Conservation (phyloP, 2,797 vertebrate genomes). For the Diceros bicornis region DNA sequence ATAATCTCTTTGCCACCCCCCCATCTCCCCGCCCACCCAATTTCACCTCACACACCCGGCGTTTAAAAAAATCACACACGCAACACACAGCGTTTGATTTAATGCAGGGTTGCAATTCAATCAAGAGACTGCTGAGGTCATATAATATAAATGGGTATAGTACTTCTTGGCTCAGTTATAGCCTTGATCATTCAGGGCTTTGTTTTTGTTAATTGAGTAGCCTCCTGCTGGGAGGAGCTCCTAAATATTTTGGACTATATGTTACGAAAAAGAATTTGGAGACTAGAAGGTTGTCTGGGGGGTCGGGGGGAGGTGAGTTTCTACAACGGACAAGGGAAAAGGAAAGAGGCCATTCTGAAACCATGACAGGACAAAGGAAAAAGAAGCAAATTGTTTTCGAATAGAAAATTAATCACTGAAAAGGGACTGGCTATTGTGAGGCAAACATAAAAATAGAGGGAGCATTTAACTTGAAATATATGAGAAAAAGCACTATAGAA, state of each 20-base stretch:
- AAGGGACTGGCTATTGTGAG: conserved; percentile 86
- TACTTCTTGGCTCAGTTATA: conserved; percentile 87
- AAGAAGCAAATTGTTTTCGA: conserved; percentile 86
- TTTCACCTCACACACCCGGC: conserved; percentile 65
- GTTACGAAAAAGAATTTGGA: conserved; percentile 83
- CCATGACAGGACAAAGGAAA: conserved; percentile 63
- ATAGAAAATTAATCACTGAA: conserved; percentile 89
- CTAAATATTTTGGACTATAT: conserved; percentile 86
- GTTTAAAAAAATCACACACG: conserved; percentile 81
- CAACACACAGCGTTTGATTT: conserved; percentile 85
- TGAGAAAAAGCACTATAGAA: conserved; percentile 82
- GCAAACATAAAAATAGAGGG: conserved; percentile 83
- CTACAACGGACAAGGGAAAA: not conserved
- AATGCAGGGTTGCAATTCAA: conserved; percentile 88
- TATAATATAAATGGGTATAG: conserved; percentile 86
- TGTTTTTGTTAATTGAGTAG: conserved; percentile 89
- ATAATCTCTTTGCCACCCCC: conserved; percentile 81
- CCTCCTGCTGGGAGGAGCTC: conserved; percentile 73
- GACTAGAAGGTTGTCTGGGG: conserved; percentile 49
- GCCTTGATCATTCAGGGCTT: conserved; percentile 88
- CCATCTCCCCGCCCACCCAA: conserved; percentile 55
- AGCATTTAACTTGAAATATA: conserved; percentile 84
- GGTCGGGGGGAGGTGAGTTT: not conserved
- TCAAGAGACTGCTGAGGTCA: conserved; percentile 88
- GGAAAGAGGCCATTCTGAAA: conserved; percentile 73